phyloP scores from a whole-genome alignment of 2,888 invertebrate genomes.

The Tanypteryx hageni region DNA sequence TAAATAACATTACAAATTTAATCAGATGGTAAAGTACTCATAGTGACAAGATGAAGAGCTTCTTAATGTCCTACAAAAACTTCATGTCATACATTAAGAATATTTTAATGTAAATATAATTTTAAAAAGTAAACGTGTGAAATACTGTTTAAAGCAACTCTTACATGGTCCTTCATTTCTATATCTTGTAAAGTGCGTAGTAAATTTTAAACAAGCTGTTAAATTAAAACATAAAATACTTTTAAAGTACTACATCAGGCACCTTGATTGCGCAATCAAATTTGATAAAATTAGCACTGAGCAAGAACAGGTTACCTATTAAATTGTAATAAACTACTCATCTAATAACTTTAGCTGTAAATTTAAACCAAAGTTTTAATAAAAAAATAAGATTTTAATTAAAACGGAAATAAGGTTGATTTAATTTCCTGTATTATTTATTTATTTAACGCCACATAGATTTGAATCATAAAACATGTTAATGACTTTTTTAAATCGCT shows the following conservation, averaged over 20 bases:
- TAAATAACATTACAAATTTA: constrained; percentile 49
- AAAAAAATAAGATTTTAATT: no score
- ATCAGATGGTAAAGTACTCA: constrained; percentile 45
- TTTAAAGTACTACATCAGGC: neutral
- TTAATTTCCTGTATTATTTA: no score
- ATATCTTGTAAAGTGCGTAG: neutral
- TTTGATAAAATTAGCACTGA: neutral
- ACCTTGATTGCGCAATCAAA: neutral
- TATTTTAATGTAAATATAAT: constrained; percentile 61
- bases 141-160: constrained; percentile 49
- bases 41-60: constrained; percentile 41
- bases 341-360: neutral
- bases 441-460: no score
- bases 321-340: neutral
- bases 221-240: neutral
- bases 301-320: neutral
- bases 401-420: no score
- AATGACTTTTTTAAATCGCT: no score
- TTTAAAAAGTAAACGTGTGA: constrained; percentile 59
- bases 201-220: constrained; percentile 33
- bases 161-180: constrained; percentile 53
- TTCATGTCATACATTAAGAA: constrained; percentile 57
- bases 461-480: no score
- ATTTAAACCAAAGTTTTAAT: neutral
- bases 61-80: constrained; percentile 37